These are phyloP conservation scores for Psilopogon haemacephalus DNA, from an alignment of 2,113 vertebrate species.

Conservation along the genomic window DNA sequence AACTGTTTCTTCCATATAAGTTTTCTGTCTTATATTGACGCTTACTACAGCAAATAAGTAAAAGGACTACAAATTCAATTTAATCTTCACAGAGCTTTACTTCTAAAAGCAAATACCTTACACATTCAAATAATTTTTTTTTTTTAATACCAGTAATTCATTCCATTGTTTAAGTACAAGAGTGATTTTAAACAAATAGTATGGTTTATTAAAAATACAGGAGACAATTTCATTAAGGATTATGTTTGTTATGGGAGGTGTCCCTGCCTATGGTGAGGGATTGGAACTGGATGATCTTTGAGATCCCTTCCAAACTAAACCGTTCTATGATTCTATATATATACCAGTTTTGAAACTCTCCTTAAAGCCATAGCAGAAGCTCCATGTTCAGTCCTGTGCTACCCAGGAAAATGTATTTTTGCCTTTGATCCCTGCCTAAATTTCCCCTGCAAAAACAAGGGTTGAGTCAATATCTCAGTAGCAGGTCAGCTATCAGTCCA, in stretches of 20 bases:
- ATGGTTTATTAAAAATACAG: neutral
- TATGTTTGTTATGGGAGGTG: too few species aligned
- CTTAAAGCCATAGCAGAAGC: neutral
- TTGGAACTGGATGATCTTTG: too few species aligned
- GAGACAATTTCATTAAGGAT: neutral
- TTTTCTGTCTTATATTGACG: neutral
- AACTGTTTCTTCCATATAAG: neutral
- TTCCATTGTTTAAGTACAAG: neutral
- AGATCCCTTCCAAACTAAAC: too few species aligned
- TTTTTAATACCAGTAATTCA: neutral
- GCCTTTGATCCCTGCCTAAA: neutral
- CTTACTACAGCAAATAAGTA: neutral
- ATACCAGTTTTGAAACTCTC: neutral
- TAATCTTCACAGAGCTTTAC: neutral
- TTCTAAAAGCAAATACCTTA: neutral
- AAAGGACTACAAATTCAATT: neutral
- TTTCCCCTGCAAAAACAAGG: neutral
- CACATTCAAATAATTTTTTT: neutral
- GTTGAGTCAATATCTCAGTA: neutral
- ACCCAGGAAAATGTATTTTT: neutral
- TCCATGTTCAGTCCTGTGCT: neutral
- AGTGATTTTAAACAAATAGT: neutral
- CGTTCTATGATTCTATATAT: too few species aligned
- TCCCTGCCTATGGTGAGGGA: too few species aligned
- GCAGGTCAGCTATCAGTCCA: neutral